Conservation (phyloP, 2,797 vertebrate genomes). For the Hippoglossus hippoglossus region DNA sequence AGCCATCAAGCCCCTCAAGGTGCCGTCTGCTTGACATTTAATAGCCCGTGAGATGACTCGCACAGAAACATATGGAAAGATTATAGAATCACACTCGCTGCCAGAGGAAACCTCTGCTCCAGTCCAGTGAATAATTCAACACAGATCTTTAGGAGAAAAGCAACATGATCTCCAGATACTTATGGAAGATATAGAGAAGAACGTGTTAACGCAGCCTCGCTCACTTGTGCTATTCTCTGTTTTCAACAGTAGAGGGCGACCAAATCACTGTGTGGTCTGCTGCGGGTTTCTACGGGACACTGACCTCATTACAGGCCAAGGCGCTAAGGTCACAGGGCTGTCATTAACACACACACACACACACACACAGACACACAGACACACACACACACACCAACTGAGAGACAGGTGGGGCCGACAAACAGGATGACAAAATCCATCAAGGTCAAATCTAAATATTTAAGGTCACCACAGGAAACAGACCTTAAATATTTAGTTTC, state of each 20-base stretch:
- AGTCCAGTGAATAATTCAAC: neutral
- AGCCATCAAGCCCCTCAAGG: neutral
- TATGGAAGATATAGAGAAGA: neutral
- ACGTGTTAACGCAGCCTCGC: neutral
- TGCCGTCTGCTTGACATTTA: constrained; percentile 22
- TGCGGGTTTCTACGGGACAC: constrained; percentile 24
- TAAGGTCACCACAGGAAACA: constrained; percentile 20
- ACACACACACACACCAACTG: neutral
- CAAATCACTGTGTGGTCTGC: constrained; percentile 2
- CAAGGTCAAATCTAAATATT: too few relatives aligned
- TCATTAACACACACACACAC: constrained; percentile 14
- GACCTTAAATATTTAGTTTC: constrained; percentile 36
- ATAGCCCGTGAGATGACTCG: constrained; percentile 6
- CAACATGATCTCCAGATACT: neutral
- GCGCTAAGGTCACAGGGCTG: constrained; percentile 27
- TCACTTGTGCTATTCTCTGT: constrained; percentile 1
- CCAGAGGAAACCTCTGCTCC: constrained; percentile 20
- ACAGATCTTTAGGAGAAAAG: constrained; percentile 10
- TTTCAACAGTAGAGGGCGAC: constrained; percentile 70
- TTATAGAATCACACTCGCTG: constrained; percentile 3
- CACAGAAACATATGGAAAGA: neutral
- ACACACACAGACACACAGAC: neutral
- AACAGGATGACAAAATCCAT: constrained; percentile 23
- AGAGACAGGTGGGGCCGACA: constrained; percentile 15
- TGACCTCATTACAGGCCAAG: constrained; percentile 39